Conservation (phyloP, 2,797 vertebrate species). For the Hylomyscus alleni region DNA sequence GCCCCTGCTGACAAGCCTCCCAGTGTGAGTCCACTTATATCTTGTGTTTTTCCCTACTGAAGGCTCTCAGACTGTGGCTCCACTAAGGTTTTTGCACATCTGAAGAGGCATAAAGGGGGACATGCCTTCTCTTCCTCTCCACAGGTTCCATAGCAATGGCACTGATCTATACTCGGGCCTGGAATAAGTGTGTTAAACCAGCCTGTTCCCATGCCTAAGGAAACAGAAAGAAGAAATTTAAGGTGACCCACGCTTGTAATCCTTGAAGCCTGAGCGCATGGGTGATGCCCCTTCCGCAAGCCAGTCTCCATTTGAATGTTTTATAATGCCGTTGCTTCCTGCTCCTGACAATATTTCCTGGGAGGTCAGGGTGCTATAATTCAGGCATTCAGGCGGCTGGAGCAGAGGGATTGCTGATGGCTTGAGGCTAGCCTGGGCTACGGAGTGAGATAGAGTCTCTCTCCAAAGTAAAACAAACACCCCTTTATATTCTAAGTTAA, state of each 20-base stretch:
- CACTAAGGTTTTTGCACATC: background rate
- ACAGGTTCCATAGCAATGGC: background rate
- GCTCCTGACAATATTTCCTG: background rate
- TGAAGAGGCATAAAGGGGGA: background rate
- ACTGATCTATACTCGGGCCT: background rate
- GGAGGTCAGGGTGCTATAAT: background rate
- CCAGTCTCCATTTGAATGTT: conserved; percentile 45
- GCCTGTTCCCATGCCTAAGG: background rate
- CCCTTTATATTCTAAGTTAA: background rate
- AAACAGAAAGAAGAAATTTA: background rate
- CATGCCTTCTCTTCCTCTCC: background rate
- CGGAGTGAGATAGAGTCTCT: background rate
- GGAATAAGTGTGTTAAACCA: background rate
- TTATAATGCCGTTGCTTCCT: background rate
- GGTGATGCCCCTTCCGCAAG: background rate
- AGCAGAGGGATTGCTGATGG: background rate
- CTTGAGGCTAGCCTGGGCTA: background rate
- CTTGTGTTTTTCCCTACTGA: background rate
- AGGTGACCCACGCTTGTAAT: background rate
- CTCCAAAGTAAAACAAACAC: background rate
- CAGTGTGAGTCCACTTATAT: background rate
- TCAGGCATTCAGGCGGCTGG: background rate
- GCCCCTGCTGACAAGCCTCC: background rate
- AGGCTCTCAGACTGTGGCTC: background rate
- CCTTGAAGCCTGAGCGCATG: background rate